Conservation (phyloP, 2,797 vertebrate genomes). For the Arnoldichthys spilopterus region DNA sequence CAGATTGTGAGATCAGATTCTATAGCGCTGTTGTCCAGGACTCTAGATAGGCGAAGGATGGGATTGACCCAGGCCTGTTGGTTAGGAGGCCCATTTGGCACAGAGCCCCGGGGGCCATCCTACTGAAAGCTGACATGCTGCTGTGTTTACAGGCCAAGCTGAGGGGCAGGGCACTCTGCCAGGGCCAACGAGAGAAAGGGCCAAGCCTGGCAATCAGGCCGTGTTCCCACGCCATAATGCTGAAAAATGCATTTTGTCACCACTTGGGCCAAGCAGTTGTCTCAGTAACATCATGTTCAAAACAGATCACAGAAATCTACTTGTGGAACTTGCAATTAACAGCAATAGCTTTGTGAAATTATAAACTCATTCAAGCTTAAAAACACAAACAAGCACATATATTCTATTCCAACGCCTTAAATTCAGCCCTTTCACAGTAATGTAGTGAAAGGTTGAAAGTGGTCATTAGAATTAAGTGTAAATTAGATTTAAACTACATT, state of each 20-base stretch:
- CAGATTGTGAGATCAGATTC: neutral
- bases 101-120: constrained; percentile 53
- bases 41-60: constrained; percentile 34
- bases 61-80: constrained; percentile 72
- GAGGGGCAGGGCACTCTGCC: constrained; percentile 32
- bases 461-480: too few species aligned
- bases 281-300: constrained; percentile 13
- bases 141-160: constrained; percentile 44
- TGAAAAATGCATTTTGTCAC: constrained; percentile 38
- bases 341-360: neutral
- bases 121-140: constrained; percentile 43
- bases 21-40: neutral
- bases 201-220: constrained; percentile 49
- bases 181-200: constrained; percentile 43
- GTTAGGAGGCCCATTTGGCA: constrained; percentile 58
- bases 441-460: neutral
- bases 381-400: too few species aligned
- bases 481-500: too few species aligned
- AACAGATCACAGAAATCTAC: neutral
- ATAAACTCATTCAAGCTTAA: neutral
- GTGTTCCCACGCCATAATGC: constrained; percentile 52
- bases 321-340: neutral
- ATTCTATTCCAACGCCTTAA: neutral
- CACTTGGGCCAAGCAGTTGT: constrained; percentile 29
- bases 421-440: neutral